Evolutionary conservation across 2,888 invertebrate species (phyloP), one percentile per base, ranked within the genome.

Genomic region (Ferdinandea cuprea): DNA sequence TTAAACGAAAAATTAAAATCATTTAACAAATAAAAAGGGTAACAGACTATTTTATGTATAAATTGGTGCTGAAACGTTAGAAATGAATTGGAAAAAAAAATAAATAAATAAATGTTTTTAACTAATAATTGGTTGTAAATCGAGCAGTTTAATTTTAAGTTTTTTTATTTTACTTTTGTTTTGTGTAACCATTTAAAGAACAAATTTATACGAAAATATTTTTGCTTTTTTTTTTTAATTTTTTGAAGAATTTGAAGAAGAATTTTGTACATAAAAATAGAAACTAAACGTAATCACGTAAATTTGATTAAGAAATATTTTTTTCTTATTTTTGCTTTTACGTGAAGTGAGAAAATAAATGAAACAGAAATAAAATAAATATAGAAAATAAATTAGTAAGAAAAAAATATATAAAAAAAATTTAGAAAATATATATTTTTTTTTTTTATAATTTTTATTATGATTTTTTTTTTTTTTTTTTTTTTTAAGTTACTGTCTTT

Each of bases 191-290:
- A 74, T 77, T 74, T 86, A 79, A 84, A 44, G 44, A 58, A 59
- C 54, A 84, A 77, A 65, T 76, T 85, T 87, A 84, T 85, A 86
- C 66, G 85, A 80, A n/a, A n/a, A 84, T 54, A 86, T 56, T 71
- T 69, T 28, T 48, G 54, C 69, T 85, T 79, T 68, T 13, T 68
- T 13, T 85, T 80, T 72, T 85, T 72, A 61, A 68, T 65, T 32
- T 86, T 85, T 85, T 85, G 85, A 88, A 88, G 87, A 87, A 88
- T 88, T n/a, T 89, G 87, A 88, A 89, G 88, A 87, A 87, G 85
- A 86, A 85, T 85, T 83, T 85, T 85, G 83, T 85, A 86, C 86
- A 86, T 61, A 69, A 65, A 71, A 74, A 48, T 74, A 65, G 46
- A 58, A 58, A 56, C 56, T 3, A 52, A 59, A 66, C 15, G 54